Base-by-base conservation (phyloP, 2,113 vertebrate species). In the Brachyhypopomus occidentalis region DNA sequence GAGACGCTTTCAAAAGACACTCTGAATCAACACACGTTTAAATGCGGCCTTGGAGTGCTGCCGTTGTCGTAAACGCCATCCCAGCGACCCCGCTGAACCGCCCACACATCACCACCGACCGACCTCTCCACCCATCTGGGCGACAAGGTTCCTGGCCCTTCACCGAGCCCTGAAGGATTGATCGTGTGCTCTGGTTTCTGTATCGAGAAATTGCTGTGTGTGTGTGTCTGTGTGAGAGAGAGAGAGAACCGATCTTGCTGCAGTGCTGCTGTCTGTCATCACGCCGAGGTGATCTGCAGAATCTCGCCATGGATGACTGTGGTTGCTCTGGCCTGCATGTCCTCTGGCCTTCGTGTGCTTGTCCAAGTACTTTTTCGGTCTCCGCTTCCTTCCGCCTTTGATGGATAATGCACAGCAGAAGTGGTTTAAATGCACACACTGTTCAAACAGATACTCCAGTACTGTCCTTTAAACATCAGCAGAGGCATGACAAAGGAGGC, bases 401-500 rank as follows among this genome's bases (percentile, higher is more conserved):
- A 62, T 34, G 16, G 48, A n/a, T 14, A 64, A 30, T 30, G 9
- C 25, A 64, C 8, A 14, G 5, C 9, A 14, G 16, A 25, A 30
- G 62, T 62, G 22, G 5, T 62, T 62, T 25, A 60, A 60, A 22
- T 19, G 5, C 6, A 60, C 19, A 60, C 58, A 60, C 17, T 11
- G 8, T 8, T 11, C n/a, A 62, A 19, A 62, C 56, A 14, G 45
- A 11, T 52, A 8, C 1, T 52, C 45, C 12, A 14, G 45, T 52
- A 14, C 45, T 45, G 8, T 52, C 9, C 45, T 8, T 52, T 52
- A 52, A 52, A 52, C 45, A 14, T 52, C 45, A 7, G 7, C 78
- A 20, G 34, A 22, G 79, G 52, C 82, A 84, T 79, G 48, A 62
- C 19, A 17, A 66, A 9, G 9, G 30, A 41, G 27, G 9, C 27